These are phyloP conservation scores for Colaptes auratus DNA, from an alignment of 2,113 vertebrate genomes.

Conservation along the genomic window DNA sequence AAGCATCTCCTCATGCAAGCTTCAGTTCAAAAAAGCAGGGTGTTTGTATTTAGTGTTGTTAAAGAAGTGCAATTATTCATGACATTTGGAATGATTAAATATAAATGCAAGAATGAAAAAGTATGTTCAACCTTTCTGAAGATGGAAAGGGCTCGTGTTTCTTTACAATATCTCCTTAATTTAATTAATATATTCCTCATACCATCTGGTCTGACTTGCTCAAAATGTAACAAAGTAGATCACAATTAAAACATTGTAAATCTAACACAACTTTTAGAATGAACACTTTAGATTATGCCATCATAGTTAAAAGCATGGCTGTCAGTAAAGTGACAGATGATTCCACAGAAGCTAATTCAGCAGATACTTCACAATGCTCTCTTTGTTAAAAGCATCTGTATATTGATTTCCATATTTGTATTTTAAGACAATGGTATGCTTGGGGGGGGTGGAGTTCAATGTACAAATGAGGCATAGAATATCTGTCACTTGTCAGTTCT, in stretches of 20 bases:
- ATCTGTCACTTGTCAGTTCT: constrained; percentile 29
- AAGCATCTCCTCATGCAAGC: not conserved
- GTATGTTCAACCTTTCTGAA: constrained; percentile 40
- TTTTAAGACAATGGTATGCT: constrained; percentile 45
- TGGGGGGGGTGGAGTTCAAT: not conserved
- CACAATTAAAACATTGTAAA: constrained; percentile 63
- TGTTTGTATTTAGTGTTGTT: not conserved
- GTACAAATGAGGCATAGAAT: constrained; percentile 20
- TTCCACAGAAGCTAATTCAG: not conserved
- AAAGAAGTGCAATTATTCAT: constrained; percentile 51
- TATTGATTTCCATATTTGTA: constrained; percentile 60
- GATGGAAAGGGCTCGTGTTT: constrained; percentile 28
- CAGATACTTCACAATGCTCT: constrained; percentile 20
- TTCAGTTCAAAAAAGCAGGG: not conserved
- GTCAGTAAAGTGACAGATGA: constrained; percentile 33
- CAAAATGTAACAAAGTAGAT: constrained; percentile 67
- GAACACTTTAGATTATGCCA: constrained; percentile 23
- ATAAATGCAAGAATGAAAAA: constrained; percentile 56
- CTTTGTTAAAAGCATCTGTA: constrained; percentile 53
- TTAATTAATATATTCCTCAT: constrained; percentile 71
- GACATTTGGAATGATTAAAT: constrained; percentile 60
- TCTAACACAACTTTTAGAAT: not conserved
- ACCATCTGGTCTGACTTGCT: constrained; percentile 65
- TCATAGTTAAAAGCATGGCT: constrained; percentile 22
- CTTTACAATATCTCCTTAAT: constrained; percentile 63